Conservation (phyloP, 2,113 vertebrate genomes). For the Colaptes auratus region DNA sequence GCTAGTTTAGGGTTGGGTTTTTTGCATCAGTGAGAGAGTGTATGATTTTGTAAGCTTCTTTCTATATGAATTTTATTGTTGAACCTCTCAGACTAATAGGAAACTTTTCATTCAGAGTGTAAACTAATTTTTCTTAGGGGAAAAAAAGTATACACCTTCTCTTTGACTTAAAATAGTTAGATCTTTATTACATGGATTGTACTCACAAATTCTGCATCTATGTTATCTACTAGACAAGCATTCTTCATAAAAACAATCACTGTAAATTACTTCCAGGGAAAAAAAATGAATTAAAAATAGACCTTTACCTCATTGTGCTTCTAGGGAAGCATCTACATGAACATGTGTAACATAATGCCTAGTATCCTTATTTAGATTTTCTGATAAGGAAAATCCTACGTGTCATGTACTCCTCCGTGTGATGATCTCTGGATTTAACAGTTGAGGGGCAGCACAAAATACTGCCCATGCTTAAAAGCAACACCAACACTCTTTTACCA, state of each 20-base stretch:
- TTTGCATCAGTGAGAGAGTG: not conserved
- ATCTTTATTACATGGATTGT: not conserved
- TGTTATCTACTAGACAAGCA: not conserved
- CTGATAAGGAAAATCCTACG: not conserved
- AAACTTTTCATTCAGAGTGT: not conserved
- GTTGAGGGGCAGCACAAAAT: not conserved
- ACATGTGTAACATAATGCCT: not conserved
- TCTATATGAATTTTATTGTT: not conserved
- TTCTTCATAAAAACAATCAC: not conserved
- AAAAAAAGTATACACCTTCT: not conserved
- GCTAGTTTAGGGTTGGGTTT: not conserved
- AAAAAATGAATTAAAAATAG: not conserved
- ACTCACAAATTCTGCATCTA: too few relatives aligned
- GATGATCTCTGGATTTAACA: not conserved
- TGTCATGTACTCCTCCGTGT: not conserved
- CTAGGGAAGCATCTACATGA: not conserved
- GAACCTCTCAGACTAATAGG: not conserved
- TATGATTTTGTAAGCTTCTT: fast-evolving
- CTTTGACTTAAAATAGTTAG: not conserved
- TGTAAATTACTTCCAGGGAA: not conserved
- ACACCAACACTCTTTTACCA: not conserved
- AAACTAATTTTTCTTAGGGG: not conserved
- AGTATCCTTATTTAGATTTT: not conserved
- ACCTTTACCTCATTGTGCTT: not conserved
- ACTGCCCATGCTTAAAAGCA: not conserved